Conservation (phyloP, 30 jellyfish, hydroid and myxozoan species). For the Aurelia aurita region DNA sequence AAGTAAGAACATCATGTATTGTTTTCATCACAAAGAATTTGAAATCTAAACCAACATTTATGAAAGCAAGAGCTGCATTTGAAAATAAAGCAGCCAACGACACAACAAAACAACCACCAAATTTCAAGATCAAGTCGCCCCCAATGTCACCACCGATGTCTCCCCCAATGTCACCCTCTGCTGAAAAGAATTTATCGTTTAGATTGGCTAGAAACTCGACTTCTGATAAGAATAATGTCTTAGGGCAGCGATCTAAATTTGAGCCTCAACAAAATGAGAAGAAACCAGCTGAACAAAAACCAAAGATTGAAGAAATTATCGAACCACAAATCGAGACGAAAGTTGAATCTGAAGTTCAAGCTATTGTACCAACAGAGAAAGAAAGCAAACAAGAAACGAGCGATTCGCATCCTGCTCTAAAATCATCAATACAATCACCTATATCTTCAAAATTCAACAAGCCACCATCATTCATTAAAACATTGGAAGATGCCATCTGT, state of each 20-base stretch:
- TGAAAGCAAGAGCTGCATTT: constrained; percentile 59
- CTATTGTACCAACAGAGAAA: background rate
- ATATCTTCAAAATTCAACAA: constrained; percentile 8
- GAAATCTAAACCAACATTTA: constrained; percentile 45
- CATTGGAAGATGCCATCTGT: constrained; percentile 48
- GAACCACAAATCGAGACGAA: constrained; percentile 22
- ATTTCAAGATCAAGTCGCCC: background rate
- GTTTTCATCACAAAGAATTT: constrained; percentile 50
- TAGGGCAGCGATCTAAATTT: constrained; percentile 13
- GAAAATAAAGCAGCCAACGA: constrained; percentile 29
- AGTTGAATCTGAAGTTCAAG: constrained; percentile 7
- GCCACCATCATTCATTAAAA: constrained; percentile 38
- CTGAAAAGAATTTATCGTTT: background rate
- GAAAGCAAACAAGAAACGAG: constrained; percentile 31
- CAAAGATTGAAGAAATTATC: background rate
- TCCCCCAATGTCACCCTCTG: constrained; percentile 34
- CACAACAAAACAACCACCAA: background rate
- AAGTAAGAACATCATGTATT: constrained; percentile 54
- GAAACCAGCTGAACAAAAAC: background rate
- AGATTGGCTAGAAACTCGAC: background rate
- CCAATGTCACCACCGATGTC: constrained; percentile 27
- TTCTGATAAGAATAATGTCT: background rate
- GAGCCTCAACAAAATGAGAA: constrained; percentile 1
- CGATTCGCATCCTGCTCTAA: background rate
- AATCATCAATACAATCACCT: constrained; percentile 18